Evolutionary conservation across 2,888 invertebrate species (phyloP).

Genomic region (Eumacrocentrus americanus): DNA sequence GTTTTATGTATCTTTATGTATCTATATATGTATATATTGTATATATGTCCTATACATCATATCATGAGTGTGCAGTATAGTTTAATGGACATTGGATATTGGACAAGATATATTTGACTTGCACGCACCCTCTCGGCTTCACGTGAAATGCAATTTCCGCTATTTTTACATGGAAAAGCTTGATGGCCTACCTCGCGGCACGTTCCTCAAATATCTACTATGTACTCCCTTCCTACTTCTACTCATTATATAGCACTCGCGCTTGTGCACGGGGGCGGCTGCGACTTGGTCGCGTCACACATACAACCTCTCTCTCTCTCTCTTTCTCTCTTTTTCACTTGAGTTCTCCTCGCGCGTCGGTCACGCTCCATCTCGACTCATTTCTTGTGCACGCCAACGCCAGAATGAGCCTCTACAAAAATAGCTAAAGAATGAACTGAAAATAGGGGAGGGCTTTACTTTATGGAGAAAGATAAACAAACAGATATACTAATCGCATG

Average conservation of each 20-base stretch:
- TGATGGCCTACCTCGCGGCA: slow-evolving; percentile 55
- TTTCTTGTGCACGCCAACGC: slow-evolving; percentile 8
- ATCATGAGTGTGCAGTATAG: background rate
- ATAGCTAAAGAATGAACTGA: slow-evolving; percentile 4
- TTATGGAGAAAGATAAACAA: slow-evolving; percentile 9
- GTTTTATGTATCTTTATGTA: no score
- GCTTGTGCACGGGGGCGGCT: slow-evolving; percentile 7
- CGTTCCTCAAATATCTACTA: slow-evolving; percentile 61
- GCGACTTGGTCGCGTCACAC: slow-evolving; percentile 10
- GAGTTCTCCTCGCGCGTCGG: background rate
- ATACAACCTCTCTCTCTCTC: no score
- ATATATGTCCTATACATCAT: no score
- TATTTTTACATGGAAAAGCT: slow-evolving; percentile 61
- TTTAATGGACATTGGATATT: slow-evolving; percentile 1
- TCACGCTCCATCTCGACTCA: slow-evolving; percentile 13
- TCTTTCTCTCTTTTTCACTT: background rate
- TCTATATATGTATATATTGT: no score
- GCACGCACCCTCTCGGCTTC: slow-evolving; percentile 29
- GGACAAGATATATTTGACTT: slow-evolving; percentile 9
- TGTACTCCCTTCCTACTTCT: slow-evolving; percentile 31
- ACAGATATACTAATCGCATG: slow-evolving; percentile 18
- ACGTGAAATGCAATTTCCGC: slow-evolving; percentile 59
- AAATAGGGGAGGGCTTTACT: slow-evolving; percentile 4
- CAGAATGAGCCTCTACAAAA: background rate
- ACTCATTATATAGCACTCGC: slow-evolving; percentile 14